Evolutionary conservation across 2,888 invertebrate genomes (phyloP), one percentile per base, ranked within the genome.

Genomic region (Catocala nupta): DNA sequence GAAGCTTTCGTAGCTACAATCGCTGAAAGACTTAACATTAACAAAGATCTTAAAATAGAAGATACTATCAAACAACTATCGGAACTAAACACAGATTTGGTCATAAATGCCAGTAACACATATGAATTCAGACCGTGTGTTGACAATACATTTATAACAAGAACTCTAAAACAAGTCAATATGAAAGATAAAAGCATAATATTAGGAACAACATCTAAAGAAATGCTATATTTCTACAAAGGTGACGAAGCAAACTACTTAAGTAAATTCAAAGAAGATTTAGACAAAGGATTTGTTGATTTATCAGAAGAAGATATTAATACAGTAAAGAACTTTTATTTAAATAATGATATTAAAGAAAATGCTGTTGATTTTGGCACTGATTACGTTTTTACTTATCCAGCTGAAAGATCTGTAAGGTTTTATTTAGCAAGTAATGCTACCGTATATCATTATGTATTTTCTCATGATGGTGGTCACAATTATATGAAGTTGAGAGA

Each of bases 361-460:
- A 25, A 25, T 25, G 25, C 25, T 25, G 25, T 25, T 25, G 69
- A 82, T 11, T 84, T 82, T 13, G 70, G 63, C 2, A 81, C 85
- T 0, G 85, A 87, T 59, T 73, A 73, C 5, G 33, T 49, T 1
- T 84, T 75, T 13, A 70, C 61, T 11, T 78, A 81, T 56, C 81
- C 83, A 0, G 67, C 70, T 0, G 80, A 82, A n/a, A 72, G 79
- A 52, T 70, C 70, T 25, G 52, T 85, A 5, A 60, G 65, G 1
- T 75, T 71, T 25, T 82, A 78, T 52, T 13, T 82, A 5, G 55
- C 69, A 6, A 72, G 68, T 33, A 72, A 73, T 5, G 77, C 73
- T 5, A 7, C 36, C 16, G 55, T 43, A 11, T 43, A 43, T 11
- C 10, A 5, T 4, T 43, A 43, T 11, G 10, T 43, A n/a, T 43